These are phyloP conservation scores for Pseudotriccus pelzelni DNA, from an alignment of 2,797 vertebrate genomes.

Conservation along the genomic window DNA sequence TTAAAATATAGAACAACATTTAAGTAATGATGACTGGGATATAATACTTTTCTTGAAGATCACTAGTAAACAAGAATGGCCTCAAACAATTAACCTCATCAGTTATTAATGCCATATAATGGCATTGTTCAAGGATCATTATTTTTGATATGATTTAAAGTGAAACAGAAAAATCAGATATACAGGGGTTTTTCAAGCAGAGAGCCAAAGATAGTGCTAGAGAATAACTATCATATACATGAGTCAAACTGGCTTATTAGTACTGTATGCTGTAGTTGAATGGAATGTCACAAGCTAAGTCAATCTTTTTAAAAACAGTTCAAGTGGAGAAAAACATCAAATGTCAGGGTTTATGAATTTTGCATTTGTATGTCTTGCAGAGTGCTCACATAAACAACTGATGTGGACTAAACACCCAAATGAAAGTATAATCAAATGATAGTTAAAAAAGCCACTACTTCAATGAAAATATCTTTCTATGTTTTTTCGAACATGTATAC, in stretches of 20 bases:
- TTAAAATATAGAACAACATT: neutral
- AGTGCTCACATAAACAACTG: conserved; percentile 16
- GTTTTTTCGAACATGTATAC: neutral
- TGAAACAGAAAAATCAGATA: neutral
- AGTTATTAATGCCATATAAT: neutral
- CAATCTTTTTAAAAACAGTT: neutral
- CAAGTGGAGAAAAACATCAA: neutral
- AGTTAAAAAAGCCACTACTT: neutral
- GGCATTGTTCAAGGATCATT: neutral
- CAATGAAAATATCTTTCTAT: neutral
- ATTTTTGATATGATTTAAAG: neutral
- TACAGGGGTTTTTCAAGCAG: neutral
- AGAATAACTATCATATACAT: neutral
- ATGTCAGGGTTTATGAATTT: conserved; percentile 42
- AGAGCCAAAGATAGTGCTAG: neutral
- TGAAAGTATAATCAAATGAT: neutral
- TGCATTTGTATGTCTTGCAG: neutral
- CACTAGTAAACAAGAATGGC: neutral
- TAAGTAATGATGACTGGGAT: neutral
- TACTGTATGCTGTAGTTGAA: neutral
- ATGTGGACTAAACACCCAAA: neutral
- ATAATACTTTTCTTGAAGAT: neutral
- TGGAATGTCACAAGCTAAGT: conserved; percentile 23
- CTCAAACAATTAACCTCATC: neutral
- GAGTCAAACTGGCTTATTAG: neutral